These are phyloP conservation scores for Eristalis arbustorum DNA, from an alignment of 2,888 invertebrate species.

Conservation along the genomic window DNA sequence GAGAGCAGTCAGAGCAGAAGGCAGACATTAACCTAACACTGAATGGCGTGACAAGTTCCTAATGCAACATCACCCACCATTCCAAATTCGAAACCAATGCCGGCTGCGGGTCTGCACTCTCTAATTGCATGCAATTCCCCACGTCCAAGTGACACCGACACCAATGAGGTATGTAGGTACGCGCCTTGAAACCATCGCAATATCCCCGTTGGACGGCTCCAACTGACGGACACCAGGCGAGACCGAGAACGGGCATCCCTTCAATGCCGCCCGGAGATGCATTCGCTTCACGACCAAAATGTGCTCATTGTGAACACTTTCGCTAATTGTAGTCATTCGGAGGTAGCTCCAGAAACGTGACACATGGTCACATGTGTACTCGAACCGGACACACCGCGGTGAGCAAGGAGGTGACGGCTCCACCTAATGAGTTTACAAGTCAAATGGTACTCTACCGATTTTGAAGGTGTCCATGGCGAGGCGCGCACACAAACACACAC, in stretches of 20 bases:
- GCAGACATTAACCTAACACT: no score
- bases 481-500: conserved; percentile 6
- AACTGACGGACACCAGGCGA: conserved; percentile 57
- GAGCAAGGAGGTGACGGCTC: conserved; percentile 51
- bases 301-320: conserved; percentile 69
- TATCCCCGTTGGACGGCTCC: conserved; percentile 38
- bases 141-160: conserved; percentile 52
- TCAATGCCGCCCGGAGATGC: conserved; percentile 36
- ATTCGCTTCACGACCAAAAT: conserved; percentile 65
- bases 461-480: conserved; percentile 49
- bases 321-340: conserved; percentile 68
- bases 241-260: neutral
- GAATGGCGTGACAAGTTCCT: neutral
- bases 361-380: conserved; percentile 61
- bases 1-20: neutral
- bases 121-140: conserved; percentile 65
- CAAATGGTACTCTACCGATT: conserved; percentile 57
- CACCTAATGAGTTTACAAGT: conserved; percentile 69
- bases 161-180: conserved; percentile 28
- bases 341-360: conserved; percentile 68
- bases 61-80: neutral
- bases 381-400: conserved; percentile 30
- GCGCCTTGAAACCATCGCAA: conserved; percentile 67
- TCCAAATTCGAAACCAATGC: neutral
- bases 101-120: neutral